Conservation (phyloP, 2,113 vertebrate species). For the Percina caprodes region DNA sequence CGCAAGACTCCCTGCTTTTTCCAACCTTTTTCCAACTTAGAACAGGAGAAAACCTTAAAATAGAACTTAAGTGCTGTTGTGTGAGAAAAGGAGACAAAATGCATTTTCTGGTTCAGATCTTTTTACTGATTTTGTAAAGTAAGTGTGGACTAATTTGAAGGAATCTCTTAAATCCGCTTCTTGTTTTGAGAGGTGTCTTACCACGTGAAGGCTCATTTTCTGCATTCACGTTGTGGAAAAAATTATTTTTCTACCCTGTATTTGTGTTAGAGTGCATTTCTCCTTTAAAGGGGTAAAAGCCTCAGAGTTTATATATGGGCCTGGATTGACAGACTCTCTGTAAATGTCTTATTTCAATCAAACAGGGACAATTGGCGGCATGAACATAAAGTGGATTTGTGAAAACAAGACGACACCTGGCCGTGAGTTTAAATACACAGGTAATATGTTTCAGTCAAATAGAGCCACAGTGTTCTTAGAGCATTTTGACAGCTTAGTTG, state of each 20-base stretch:
- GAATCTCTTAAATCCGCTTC: neutral
- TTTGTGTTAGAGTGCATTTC: neutral
- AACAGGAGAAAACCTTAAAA: slow-evolving; percentile 29
- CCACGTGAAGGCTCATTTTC: neutral
- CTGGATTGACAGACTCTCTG: slow-evolving; percentile 39
- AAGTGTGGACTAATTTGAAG: neutral
- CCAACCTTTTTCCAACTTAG: slow-evolving; percentile 52
- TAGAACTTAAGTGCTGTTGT: slow-evolving; percentile 11
- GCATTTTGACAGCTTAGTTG: slow-evolving; percentile 15
- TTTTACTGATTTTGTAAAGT: neutral
- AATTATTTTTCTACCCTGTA: neutral
- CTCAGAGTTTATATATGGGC: slow-evolving; percentile 28
- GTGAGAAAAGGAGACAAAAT: neutral
- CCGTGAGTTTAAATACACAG: neutral
- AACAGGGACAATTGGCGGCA: too few species aligned
- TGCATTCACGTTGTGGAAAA: neutral
- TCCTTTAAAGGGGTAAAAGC: slow-evolving; percentile 16
- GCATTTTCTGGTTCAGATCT: neutral
- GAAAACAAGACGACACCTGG: neutral
- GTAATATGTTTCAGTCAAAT: slow-evolving; percentile 8
- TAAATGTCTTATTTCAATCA: slow-evolving; percentile 20
- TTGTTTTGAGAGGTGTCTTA: neutral
- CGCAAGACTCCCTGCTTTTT: slow-evolving; percentile 33
- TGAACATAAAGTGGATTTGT: neutral
- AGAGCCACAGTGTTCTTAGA: slow-evolving; percentile 10